Evolutionary conservation across 2,113 vertebrate genomes (phyloP).

Genomic region (Pangasianodon gigas): DNA sequence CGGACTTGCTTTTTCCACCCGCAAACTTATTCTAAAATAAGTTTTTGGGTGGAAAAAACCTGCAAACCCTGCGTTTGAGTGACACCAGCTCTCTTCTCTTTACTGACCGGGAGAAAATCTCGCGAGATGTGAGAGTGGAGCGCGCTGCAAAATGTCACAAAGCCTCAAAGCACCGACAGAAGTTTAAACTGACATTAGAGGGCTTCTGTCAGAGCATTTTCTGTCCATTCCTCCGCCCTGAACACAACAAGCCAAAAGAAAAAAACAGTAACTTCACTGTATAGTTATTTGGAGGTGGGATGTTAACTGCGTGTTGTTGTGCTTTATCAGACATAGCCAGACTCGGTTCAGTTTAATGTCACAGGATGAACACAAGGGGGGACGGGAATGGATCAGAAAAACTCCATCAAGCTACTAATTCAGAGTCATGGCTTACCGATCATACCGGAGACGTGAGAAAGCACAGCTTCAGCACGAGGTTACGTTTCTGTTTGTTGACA

Average conservation of each 20-base stretch:
- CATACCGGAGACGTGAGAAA: slow-evolving; percentile 40
- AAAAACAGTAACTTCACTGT: not conserved
- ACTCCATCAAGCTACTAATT: not conserved
- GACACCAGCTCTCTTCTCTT: not conserved
- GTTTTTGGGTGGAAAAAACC: too few species aligned
- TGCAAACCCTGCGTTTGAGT: not conserved
- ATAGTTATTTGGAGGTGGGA: not conserved
- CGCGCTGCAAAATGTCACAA: slow-evolving; percentile 13
- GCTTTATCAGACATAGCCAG: slow-evolving; percentile 7
- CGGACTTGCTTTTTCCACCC: too few species aligned
- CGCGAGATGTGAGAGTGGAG: not conserved
- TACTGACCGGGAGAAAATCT: not conserved
- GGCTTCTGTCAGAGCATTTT: not conserved
- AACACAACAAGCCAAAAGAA: not conserved
- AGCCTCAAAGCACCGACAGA: not conserved
- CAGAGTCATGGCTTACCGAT: slow-evolving; percentile 53
- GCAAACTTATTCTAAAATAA: too few species aligned
- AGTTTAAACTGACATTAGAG: not conserved
- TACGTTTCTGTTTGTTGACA: slow-evolving; percentile 41
- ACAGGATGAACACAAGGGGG: not conserved
- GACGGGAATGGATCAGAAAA: not conserved
- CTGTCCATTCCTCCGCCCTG: too few species aligned
- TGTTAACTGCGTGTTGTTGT: not conserved
- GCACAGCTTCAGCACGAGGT: not conserved
- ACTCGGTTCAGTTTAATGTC: not conserved